These are phyloP conservation scores for Neomonachus schauinslandi DNA, from an alignment of 2,113 vertebrate species.

Conservation along the genomic window DNA sequence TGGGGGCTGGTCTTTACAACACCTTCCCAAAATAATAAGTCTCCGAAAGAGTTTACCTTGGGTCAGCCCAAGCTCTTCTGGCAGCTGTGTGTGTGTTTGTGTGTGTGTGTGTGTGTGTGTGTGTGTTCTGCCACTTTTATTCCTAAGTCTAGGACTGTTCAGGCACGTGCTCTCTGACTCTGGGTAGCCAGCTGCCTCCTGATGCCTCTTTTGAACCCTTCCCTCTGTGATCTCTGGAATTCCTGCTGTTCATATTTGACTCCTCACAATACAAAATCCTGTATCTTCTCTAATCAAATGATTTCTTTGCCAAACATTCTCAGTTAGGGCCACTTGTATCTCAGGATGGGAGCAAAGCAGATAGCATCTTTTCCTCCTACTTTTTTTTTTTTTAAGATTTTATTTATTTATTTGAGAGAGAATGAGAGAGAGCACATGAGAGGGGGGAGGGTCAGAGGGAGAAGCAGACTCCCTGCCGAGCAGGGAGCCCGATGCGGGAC, in stretches of 20 bases:
- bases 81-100: background rate
- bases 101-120: background rate
- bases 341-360: background rate
- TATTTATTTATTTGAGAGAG: too few species aligned
- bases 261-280: background rate
- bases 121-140: background rate
- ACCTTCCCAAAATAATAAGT: constrained; percentile 36
- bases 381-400: background rate
- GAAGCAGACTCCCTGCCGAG: too few species aligned
- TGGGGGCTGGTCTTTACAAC: background rate
- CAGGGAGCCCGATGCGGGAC: too few species aligned
- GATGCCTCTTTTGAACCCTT: background rate
- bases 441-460: too few species aligned
- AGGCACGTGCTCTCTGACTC: background rate
- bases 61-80: constrained; percentile 8
- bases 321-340: background rate
- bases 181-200: background rate
- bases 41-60: constrained; percentile 47
- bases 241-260: background rate
- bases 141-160: background rate
- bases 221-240: background rate
- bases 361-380: background rate
- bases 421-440: too few species aligned
- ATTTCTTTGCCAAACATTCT: constrained; percentile 32
- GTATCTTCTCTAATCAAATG: background rate